These are phyloP conservation scores for Cotesia vestalis DNA, from an alignment of 1,140 invertebrate species.

Conservation along the genomic window DNA sequence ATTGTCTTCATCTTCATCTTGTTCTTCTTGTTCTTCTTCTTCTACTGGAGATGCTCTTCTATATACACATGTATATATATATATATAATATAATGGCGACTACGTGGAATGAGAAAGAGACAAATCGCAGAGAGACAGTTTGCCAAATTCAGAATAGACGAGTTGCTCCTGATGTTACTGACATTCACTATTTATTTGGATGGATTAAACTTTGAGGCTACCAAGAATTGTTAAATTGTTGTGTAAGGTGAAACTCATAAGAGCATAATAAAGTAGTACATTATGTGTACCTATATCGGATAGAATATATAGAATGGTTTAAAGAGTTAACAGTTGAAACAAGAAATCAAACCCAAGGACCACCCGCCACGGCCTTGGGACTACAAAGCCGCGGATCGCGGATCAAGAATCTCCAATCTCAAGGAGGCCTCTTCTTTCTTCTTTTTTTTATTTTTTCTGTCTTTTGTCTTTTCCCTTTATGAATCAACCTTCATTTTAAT, in stretches of 20 bases:
- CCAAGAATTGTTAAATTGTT: not conserved
- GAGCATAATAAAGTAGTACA: not conserved
- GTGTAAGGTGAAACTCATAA: not conserved
- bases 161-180: not conserved
- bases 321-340: conserved; percentile 50
- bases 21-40: conserved; percentile 25
- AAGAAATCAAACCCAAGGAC: conserved; percentile 66
- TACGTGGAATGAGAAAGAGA: not conserved
- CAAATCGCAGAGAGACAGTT: not conserved
- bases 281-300: not conserved
- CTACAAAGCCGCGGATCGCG: conserved; percentile 54
- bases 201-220: not conserved
- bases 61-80: too few relatives aligned
- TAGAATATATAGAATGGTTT: conserved; percentile 1
- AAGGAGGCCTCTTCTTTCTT: conserved; percentile 61
- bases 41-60: not conserved
- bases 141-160: not conserved
- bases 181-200: not conserved
- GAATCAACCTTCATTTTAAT: conserved; percentile 61
- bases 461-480: conserved; percentile 54
- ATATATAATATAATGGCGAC: not conserved
- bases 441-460: too few relatives aligned
- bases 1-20: conserved; percentile 25
- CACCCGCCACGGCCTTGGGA: conserved; percentile 63
- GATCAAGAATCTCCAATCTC: conserved; percentile 36